Evolutionary conservation across 2,113 vertebrate species (phyloP).

Genomic region (Mus pahari): DNA sequence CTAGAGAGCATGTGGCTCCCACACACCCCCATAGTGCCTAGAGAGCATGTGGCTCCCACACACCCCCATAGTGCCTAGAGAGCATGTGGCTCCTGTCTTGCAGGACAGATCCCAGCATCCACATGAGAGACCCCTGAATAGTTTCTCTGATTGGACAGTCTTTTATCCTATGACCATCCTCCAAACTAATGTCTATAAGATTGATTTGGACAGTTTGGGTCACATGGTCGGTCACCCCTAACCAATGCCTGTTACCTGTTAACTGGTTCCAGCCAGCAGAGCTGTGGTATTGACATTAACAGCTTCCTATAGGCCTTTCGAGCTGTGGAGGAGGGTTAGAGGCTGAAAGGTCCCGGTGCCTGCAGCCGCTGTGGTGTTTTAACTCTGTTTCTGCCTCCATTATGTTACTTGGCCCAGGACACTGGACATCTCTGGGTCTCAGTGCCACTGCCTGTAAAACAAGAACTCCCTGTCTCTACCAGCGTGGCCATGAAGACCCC

Average conservation of each 20-base stretch:
- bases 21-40: too few relatives aligned
- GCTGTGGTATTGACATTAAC: background rate
- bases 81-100: background rate
- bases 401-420: background rate
- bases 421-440: background rate
- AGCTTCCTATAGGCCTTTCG: background rate
- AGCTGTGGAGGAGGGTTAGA: background rate
- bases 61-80: background rate
- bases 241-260: background rate
- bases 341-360: background rate
- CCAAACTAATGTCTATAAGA: background rate
- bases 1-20: too few relatives aligned
- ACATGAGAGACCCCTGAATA: too few relatives aligned
- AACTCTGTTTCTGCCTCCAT: background rate
- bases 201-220: background rate
- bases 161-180: background rate
- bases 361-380: background rate
- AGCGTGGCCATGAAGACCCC: background rate
- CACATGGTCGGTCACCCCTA: background rate
- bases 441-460: background rate
- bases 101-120: background rate
- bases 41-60: accelerated
- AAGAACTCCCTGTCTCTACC: background rate
- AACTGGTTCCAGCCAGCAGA: background rate
- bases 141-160: background rate